Evolutionary conservation across 2,888 invertebrate species (phyloP), one percentile per base, ranked within the genome.

Genomic region (Anthrax anthrax): DNA sequence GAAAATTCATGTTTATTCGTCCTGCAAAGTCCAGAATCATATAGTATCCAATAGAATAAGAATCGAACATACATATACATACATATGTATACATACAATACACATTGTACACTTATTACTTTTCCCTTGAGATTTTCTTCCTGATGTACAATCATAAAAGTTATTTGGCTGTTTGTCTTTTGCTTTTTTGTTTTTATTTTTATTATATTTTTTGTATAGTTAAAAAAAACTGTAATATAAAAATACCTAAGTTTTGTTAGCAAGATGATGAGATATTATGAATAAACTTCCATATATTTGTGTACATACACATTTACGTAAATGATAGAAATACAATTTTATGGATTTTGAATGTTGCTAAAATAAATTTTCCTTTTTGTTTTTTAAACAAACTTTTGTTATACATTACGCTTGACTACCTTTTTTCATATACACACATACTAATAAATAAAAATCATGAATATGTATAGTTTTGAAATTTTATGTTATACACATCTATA

Each of bases 1-100:
- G 50, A 43, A 50, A 49, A 50, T 48, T 49, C 44, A 40, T 42
- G 13, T 3, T 27, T 19, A 37, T 23, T 23, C 16, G n/a, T 27
- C 43, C 19, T 19, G 18, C 19, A 36, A n/a, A 14, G 37, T n/a
- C 37, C 16, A 9, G 10, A 9, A 9, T 27, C 38, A 23, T 23
- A 23, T 23, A 23, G 23, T 23, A 5, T 9, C 5, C 41, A 41
- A 17, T 16, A 23, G n/a, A n/a, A 23, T 8, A 6, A 23, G 4
- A 23, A 4, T 6, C 23, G 23, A 23, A 23, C 23, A 8, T 23
- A 23, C 8, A 23, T 23, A 23, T 6, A 23, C 23, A 23, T 23
- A 23, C 23, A 23, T 23, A 8, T 23, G 23, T 23, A 23, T 23
- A 23, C 8, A 23, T 23, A 23, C 8, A 23, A 23, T 23, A 8